Base-by-base conservation (phyloP, 1,140 invertebrate species). In the Bombus picipes region DNA sequence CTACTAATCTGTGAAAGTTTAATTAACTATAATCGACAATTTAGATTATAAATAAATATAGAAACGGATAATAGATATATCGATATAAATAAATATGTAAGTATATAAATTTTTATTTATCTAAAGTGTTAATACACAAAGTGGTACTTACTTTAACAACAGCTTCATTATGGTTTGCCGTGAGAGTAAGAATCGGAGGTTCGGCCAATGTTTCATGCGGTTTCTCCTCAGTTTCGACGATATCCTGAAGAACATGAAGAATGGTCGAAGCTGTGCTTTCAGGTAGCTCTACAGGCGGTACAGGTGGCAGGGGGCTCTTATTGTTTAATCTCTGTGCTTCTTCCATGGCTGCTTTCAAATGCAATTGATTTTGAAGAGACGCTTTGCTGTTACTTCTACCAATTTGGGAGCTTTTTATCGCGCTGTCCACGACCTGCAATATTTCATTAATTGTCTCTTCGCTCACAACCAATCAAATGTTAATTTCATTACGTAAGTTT, bases 311-410 rank as follows among this genome's bases (percentile, higher is more conserved):
- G n/a, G 96, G 96, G 79, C 95, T 96, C 65, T 95, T 95, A 37
- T 95, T 87, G 2, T 96, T 92, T 28, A 97, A 92, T 92, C 95
- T 96, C 75, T 95, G 96, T 2, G 97, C 97, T 92, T 97, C 97
- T n/a, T 97, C 96, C 95, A 98, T 98, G 10, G 97, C 97, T 78
- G 95, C 96, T 90, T 97, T 97, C 34, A 98, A 93, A 87, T 97
- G 97, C 86, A 97, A 96, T 81, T 97, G 97, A 87, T 97, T 97
- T 89, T 96, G 97, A 84, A 97, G 96, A 0, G 97, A 97, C 77
- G 97, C 96, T 2, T 96, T 95, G 78, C 96, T 97, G 82, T 96
- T 96, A 90, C 97, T 97, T 32, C 96, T 96, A 10, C 97, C 97
- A 71, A 98, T 98, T 91, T 98, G 97, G 3, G 97, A 97, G 82